Base-by-base conservation (phyloP, 2,797 vertebrate species). In the Syndactyla subalaris region DNA sequence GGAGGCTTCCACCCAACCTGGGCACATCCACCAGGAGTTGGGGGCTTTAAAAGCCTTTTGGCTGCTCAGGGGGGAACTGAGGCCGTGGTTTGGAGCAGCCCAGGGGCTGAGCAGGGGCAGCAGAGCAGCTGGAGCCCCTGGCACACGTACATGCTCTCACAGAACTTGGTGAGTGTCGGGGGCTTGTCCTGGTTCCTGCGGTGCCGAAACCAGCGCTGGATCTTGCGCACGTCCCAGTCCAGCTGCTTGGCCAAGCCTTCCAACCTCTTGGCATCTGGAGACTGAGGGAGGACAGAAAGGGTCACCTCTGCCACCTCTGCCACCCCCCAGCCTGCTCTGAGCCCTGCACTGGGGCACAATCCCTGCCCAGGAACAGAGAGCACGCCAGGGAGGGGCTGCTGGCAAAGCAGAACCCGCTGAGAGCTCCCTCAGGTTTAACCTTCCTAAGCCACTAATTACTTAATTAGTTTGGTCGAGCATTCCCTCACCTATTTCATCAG, bases 121-220 rank as follows among this genome's bases (percentile, higher is more conserved):
- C 58, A 32, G 49, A 3, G 48, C 22, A 76, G 85, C 49, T 30
- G n/a, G 76, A 91, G 93, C 87, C 93, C 87, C 68, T 62, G 57
- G 78, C 84, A 90, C 85, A 99, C 99, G 94, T 98, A 99, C 99
- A 99, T 99, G 99, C 99, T 99, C 98, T 99, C 99, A 92, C 99
- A 99, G 98, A 99, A 99, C 95, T 99, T 99, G 19, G 98, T 99
- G 97, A 99, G 98, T 58, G 97, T 98, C 96, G 98, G 98, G 94
- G 99, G 99, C 97, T 99, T 99, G 96, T 99, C 99, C 97, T 99
- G 99, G 98, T 99, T 99, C 98, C 99, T 98, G 93, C 99, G 98
- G 46, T 98, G 99, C 58, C 99, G 98, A 98, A 99, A 99, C 99
- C 99, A 99, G 92, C 98, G 98, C 96, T 99, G 99, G 97, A 99